phyloP scores from a whole-genome alignment of 1,140 invertebrate species.

The Sweltsa coloradensis region DNA sequence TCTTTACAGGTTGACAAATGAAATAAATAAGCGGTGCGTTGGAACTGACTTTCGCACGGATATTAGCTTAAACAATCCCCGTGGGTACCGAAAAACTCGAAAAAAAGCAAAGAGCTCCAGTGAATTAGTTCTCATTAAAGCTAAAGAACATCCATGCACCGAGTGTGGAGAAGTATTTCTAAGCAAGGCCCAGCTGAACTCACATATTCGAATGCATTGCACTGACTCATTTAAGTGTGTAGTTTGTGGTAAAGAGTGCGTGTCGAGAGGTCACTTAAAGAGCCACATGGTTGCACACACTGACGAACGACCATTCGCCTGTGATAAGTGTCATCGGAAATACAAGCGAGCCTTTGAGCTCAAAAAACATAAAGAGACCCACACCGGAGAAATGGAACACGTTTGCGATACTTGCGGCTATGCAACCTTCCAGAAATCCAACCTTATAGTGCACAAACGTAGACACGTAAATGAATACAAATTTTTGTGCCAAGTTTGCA shows the following conservation, averaged over 20 bases:
- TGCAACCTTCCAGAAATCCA: conserved; percentile 2
- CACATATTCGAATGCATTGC: no score
- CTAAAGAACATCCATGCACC: no score
- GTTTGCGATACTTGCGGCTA: conserved; percentile 10
- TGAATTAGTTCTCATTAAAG: no score
- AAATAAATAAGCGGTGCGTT: no score
- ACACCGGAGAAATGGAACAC: conserved; percentile 1
- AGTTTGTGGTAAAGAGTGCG: conserved; percentile 1
- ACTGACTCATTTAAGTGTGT: conserved; percentile 28
- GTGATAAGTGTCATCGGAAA: conserved; percentile 10
- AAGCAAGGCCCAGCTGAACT: no score
- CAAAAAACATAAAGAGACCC: neutral
- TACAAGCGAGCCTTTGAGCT: conserved; percentile 18
- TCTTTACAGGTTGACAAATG: no score
- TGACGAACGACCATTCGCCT: conserved; percentile 36
- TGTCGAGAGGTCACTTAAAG: neutral
- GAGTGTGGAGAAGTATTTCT: no score
- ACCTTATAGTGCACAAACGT: conserved; percentile 1
- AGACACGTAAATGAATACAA: conserved; percentile 9
- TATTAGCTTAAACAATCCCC: no score
- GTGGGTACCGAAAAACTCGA: no score
- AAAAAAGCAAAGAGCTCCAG: no score
- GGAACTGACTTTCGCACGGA: no score
- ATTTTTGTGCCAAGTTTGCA: conserved; percentile 32
- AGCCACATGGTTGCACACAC: conserved; percentile 54